These are phyloP conservation scores for Quadroppia sp. DNA, from an alignment of 2,888 invertebrate genomes.

Conservation along the genomic window DNA sequence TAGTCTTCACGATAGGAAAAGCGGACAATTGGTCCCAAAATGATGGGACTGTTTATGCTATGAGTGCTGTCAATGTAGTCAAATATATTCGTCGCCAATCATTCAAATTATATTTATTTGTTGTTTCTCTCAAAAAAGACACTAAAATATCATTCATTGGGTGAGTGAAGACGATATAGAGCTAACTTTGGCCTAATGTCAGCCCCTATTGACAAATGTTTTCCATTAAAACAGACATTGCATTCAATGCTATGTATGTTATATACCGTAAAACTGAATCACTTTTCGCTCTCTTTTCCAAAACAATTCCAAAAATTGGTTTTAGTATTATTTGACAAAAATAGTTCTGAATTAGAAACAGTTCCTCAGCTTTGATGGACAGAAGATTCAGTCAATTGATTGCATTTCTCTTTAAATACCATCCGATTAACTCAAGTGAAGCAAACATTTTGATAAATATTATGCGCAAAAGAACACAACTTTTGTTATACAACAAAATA, in stretches of 20 bases:
- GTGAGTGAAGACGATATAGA: conserved; percentile 19
- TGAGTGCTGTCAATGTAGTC: not conserved
- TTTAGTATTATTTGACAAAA: conserved; percentile 1
- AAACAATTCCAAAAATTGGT: not conserved
- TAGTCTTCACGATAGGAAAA: not conserved
- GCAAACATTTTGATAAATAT: not conserved
- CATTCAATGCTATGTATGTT: not conserved
- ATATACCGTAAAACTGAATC: not conserved
- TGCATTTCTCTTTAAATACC: not conserved
- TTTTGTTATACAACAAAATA: not conserved
- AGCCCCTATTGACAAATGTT: not conserved
- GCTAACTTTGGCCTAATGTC: conserved; percentile 27
- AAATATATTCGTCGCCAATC: conserved; percentile 22
- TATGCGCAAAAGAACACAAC: not conserved
- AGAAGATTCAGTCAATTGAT: not conserved
- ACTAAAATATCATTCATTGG: not conserved
- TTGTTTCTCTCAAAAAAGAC: conserved; percentile 6
- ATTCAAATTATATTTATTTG: conserved; percentile 4
- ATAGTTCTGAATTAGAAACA: not conserved
- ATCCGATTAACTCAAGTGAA: conserved; percentile 1
- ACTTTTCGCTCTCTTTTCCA: not conserved
- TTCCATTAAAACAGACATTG: not conserved
- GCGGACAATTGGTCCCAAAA: not conserved
- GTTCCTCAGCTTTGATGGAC: not conserved
- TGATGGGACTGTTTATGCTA: not conserved